Conservation (phyloP, 2,113 vertebrate species). For the Ranitomeya variabilis region DNA sequence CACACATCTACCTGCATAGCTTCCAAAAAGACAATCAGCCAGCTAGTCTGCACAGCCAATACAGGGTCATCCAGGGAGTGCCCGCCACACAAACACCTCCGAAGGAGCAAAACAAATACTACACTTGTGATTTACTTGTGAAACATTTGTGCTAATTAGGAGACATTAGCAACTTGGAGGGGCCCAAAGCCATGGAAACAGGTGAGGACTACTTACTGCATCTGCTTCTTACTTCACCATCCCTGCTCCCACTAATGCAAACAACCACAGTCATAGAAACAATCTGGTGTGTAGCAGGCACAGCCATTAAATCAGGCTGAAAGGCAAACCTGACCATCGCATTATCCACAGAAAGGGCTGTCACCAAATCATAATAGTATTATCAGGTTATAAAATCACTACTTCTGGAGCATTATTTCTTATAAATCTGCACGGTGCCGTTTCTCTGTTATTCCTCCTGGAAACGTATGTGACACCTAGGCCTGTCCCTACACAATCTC, state of each 20-base stretch:
- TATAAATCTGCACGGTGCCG: too few relatives aligned
- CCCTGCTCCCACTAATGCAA: neutral
- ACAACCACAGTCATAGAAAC: neutral
- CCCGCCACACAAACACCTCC: neutral
- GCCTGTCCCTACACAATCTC: too few relatives aligned
- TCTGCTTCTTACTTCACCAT: neutral
- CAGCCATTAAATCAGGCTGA: neutral
- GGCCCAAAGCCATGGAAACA: neutral
- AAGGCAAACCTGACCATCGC: too few relatives aligned
- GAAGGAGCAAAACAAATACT: neutral
- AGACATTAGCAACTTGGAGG: neutral
- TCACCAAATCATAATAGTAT: too few relatives aligned
- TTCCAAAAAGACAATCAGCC: neutral
- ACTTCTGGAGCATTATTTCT: too few relatives aligned
- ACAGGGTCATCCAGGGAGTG: neutral
- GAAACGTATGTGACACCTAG: too few relatives aligned
- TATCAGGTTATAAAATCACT: too few relatives aligned
- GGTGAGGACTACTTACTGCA: neutral
- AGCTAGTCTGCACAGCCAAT: neutral
- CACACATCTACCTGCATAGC: neutral
- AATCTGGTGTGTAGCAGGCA: neutral
- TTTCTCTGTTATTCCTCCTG: too few relatives aligned
- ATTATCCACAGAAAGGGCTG: too few relatives aligned
- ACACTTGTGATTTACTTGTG: neutral
- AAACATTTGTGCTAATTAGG: neutral